Evolutionary conservation across 2,797 vertebrate species (phyloP), one percentile per base, ranked within the genome.

Genomic region (Etheostoma perlongum): DNA sequence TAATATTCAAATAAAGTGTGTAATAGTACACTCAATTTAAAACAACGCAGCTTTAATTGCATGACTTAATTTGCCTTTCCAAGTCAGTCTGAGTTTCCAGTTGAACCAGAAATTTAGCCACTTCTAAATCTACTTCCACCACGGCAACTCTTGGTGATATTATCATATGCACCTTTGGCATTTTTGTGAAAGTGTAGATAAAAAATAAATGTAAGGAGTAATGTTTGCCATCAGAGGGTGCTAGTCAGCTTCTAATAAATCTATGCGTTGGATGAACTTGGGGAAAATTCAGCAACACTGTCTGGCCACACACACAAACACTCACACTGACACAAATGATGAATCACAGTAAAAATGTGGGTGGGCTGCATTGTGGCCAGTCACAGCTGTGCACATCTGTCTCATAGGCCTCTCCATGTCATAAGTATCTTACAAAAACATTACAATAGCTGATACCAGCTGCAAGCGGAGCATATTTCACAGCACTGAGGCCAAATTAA

Each of bases 361-460:
- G 89, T 91, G 89, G 91, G 89, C 91, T 90, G 77, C 65, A 3
- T 69, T 23, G 72, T 53, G 85, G 83, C 64, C 65, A 49, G 71
- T 85, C 80, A 84, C 89, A 92, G 92, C 90, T 92, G 90, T 25
- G 25, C 80, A 91, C 85, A 91, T 90, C 83, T 91, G 85, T 89
- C 89, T 90, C 62, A 61, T 71, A 64, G 5, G 63, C 57, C 71
- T 67, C 58, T 81, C 64, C 7, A 1, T 72, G 85, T 88, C 89
- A 83, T 60, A 66, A 76, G 67, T 83, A 88, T 88, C 81, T 83
- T 72, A 68, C 72, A 65, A 89, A 89, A 92, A 91, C 85, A 89
- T 83, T 42, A 75, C 62, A 87, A 79, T 57, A 30, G 88, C 86
- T 13, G 86, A 90, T 87, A 82, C n/a, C 76, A 86, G 87, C 70